A percentile compares a stretch with the other conserved stretches of the same genome.
These are phyloP conservation scores for Centropus unirufus DNA, from an alignment of 2,113 vertebrate species.

Conservation along the genomic window DNA sequence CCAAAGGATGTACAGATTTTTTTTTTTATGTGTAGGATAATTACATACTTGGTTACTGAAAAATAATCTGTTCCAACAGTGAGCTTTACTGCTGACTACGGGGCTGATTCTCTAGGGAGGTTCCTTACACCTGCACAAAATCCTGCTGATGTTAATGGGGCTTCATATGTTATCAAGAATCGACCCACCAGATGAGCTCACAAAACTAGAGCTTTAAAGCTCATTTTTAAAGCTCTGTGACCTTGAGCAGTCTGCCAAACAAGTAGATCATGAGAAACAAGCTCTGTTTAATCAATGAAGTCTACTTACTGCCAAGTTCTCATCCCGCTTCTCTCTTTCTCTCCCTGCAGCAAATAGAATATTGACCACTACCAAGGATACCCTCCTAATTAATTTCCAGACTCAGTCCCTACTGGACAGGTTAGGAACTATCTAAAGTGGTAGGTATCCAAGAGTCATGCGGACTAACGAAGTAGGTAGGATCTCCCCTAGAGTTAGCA, in stretches of 20 bases:
- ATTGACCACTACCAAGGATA: neutral
- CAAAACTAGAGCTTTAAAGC: conserved; percentile 7
- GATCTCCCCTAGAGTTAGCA: neutral
- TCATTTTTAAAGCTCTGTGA: neutral
- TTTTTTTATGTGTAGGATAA: neutral
- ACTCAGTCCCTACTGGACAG: neutral
- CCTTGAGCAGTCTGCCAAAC: neutral
- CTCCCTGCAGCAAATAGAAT: neutral
- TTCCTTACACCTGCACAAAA: neutral
- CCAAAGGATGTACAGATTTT: neutral
- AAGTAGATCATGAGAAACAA: conserved; percentile 4
- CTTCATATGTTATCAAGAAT: conserved; percentile 6
- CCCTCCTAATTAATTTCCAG: neutral
- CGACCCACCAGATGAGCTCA: neutral
- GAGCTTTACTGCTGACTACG: neutral
- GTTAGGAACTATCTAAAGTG: neutral
- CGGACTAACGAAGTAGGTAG: neutral
- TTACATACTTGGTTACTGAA: neutral
- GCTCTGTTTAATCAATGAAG: neutral
- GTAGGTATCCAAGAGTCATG: neutral
- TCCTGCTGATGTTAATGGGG: neutral
- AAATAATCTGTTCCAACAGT: conserved; percentile 10
- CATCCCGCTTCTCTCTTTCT: neutral
- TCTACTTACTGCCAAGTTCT: neutral
- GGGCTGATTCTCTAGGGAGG: neutral